These are phyloP conservation scores for Pammene aurita DNA, from an alignment of 2,888 invertebrate genomes.

Conservation along the genomic window DNA sequence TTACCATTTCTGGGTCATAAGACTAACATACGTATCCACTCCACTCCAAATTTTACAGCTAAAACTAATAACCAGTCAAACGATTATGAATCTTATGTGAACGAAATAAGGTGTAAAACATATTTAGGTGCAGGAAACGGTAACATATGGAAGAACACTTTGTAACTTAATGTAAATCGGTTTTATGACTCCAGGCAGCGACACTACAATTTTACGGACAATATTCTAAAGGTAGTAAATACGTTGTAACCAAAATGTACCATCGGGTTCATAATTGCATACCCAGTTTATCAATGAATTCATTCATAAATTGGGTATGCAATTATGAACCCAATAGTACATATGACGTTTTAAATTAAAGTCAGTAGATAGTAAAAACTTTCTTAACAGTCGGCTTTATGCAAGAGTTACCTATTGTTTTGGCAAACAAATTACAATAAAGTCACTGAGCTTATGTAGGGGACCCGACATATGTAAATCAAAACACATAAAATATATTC, in stretches of 20 bases:
- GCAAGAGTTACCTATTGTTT: neutral
- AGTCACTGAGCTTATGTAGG: neutral
- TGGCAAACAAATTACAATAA: neutral
- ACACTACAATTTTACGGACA: constrained; percentile 42
- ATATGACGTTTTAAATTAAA: neutral
- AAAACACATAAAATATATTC: no score
- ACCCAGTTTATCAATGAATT: no score
- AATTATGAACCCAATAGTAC: no score
- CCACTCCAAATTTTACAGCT: neutral
- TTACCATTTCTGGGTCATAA: constrained; percentile 17
- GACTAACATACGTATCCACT: neutral
- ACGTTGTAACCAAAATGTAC: neutral
- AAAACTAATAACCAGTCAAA: neutral
- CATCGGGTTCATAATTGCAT: no score
- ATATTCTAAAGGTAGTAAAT: constrained; percentile 8
- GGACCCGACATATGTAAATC: no score
- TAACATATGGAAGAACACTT: constrained; percentile 54
- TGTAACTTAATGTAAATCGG: constrained; percentile 54
- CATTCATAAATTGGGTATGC: no score
- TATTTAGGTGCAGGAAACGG: constrained; percentile 20
- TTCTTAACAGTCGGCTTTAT: neutral
- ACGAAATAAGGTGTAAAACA: neutral
- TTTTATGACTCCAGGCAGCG: constrained; percentile 48
- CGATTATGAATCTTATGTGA: neutral
- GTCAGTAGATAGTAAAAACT: neutral